A percentile compares a stretch with the other conserved stretches of the same genome.
Conservation (phyloP, 2,797 vertebrate species). For the Eupleurogrammus muticus region DNA sequence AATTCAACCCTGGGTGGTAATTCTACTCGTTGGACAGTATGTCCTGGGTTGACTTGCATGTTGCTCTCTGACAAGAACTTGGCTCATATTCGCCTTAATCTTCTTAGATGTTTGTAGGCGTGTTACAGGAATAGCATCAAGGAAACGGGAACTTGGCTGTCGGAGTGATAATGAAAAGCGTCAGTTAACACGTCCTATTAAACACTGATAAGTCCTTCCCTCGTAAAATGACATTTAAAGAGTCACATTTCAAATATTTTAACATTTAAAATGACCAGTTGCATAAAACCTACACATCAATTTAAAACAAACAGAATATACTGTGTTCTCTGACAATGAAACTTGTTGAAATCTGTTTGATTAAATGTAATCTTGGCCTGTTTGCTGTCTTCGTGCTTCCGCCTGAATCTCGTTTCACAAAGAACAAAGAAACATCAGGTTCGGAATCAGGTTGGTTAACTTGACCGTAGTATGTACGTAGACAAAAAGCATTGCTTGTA, state of each 20-base stretch:
- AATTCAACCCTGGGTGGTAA: not conserved
- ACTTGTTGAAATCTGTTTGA: not conserved
- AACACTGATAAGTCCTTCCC: constrained; percentile 37
- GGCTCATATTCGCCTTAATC: constrained; percentile 1
- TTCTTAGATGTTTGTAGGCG: constrained; percentile 18
- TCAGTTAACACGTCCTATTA: constrained; percentile 50
- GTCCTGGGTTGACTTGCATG: not conserved
- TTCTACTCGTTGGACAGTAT: not conserved
- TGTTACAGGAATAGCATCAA: constrained; percentile 36
- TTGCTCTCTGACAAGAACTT: constrained; percentile 5
- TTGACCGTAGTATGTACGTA: not conserved
- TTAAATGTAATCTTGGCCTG: not conserved
- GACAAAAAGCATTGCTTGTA: not conserved
- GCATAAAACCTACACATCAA: not conserved
- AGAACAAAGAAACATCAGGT: not conserved
- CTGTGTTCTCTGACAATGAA: not conserved
- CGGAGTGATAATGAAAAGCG: constrained; percentile 52
- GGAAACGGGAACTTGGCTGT: constrained; percentile 52
- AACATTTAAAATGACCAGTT: constrained; percentile 5
- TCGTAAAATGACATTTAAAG: constrained; percentile 17
- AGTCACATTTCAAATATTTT: constrained; percentile 54
- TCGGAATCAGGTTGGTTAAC: not conserved
- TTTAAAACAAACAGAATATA: not conserved
- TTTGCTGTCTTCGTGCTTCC: not conserved
- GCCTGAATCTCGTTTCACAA: not conserved